Evolutionary conservation across 2,113 vertebrate species (phyloP).

Genomic region (Puntigrus tetrazona): DNA sequence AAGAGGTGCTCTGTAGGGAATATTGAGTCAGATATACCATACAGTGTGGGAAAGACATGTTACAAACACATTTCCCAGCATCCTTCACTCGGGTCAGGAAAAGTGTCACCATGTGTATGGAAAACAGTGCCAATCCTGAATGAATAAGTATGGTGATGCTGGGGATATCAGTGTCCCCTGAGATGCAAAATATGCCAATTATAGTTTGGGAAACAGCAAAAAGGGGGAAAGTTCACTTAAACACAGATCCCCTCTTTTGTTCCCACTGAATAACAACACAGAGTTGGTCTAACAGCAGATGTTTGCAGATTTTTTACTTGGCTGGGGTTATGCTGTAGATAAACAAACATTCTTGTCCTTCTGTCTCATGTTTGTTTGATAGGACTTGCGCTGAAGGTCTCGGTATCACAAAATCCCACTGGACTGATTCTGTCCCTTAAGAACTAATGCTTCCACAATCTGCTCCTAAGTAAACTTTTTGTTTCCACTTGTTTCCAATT

Average conservation of each 20-base stretch:
- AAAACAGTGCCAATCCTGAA: conserved; percentile 12
- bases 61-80: conserved; percentile 49
- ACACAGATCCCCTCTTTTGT: conserved; percentile 50
- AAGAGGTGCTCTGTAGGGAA: conserved; percentile 53
- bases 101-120: conserved; percentile 7
- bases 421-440: background rate
- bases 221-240: conserved; percentile 43
- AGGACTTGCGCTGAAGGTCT: conserved; percentile 1
- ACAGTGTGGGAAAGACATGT: conserved; percentile 56
- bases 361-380: background rate
- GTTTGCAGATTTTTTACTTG: conserved; percentile 51
- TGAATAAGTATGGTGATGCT: background rate
- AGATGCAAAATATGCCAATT: conserved; percentile 64
- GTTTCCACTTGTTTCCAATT: background rate
- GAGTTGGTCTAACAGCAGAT: conserved; percentile 47
- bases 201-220: conserved; percentile 63
- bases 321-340: background rate
- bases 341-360: conserved; percentile 27
- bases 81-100: conserved; percentile 18
- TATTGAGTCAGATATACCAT: conserved; percentile 41
- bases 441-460: background rate
- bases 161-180: conserved; percentile 58
- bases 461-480: background rate
- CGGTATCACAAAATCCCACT: background rate
- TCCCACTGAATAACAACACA: conserved; percentile 52